Conservation (phyloP, 2,888 invertebrate species). For the Tiliacea aurago region DNA sequence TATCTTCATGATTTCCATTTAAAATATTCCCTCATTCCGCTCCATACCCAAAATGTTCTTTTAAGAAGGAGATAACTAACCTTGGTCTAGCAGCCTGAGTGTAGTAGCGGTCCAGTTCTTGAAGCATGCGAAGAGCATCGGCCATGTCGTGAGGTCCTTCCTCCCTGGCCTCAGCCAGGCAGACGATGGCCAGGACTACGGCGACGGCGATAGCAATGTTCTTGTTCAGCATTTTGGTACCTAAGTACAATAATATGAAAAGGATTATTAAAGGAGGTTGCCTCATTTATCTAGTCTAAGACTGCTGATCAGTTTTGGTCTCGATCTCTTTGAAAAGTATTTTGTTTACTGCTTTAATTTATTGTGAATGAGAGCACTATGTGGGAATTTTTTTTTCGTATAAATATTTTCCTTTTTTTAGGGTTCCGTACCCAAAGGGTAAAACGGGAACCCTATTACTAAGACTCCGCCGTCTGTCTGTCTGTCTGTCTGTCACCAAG, state of each 20-base stretch:
- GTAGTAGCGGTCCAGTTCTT: constrained; percentile 92
- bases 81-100: constrained; percentile 92
- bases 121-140: constrained; percentile 92
- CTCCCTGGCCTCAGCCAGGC: constrained; percentile 83
- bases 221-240: constrained; percentile 84
- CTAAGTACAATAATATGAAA: constrained; percentile 50
- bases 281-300: not conserved
- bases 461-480: no score
- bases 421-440: no score
- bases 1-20: not conserved
- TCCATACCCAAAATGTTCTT: constrained; percentile 14
- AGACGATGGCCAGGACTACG: constrained; percentile 81
- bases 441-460: no score
- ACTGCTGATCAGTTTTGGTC: no score
- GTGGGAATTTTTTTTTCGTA: no score
- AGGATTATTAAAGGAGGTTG: not conserved
- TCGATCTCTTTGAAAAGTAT: no score
- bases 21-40: not conserved
- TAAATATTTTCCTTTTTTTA: no score
- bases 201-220: constrained; percentile 80
- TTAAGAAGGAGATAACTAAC: constrained; percentile 78
- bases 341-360: no score
- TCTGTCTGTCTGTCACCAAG: no score
- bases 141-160: constrained; percentile 91
- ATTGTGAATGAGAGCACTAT: no score